Evolutionary conservation across 2,888 invertebrate species (phyloP).

Genomic region (Acanthosepion esculentum): DNA sequence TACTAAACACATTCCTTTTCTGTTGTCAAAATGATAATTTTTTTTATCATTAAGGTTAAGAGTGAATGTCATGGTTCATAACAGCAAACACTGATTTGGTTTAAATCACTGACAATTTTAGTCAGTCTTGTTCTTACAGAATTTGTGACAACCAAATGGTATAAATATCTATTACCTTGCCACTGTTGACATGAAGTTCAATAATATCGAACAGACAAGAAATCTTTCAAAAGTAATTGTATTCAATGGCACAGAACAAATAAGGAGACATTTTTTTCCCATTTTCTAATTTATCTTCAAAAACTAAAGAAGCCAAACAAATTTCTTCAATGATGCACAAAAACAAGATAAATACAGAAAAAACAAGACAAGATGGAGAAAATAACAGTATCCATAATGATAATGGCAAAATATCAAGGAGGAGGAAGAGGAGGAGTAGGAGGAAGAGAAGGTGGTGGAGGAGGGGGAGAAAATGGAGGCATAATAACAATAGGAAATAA

Average conservation of each 20-base stretch:
- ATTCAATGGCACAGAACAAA: constrained; percentile 3
- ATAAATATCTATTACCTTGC: neutral
- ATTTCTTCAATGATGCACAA: neutral
- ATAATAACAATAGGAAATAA: no score
- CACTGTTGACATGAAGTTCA: neutral
- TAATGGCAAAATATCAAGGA: neutral
- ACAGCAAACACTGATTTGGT: neutral
- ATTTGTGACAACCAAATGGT: neutral
- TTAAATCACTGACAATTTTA: neutral
- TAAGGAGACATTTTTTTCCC: neutral
- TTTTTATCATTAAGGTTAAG: no score
- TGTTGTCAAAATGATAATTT: no score
- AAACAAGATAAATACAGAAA: neutral
- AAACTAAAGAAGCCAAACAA: neutral
- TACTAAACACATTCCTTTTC: no score
- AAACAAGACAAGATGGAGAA: neutral
- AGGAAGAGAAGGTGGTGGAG: neutral
- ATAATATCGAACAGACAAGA: neutral
- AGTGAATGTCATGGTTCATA: no score
- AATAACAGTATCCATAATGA: neutral
- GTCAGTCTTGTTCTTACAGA: neutral
- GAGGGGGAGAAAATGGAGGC: no score
- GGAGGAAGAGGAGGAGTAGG: neutral
- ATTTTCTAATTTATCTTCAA: constrained; percentile 33
- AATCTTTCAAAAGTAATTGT: neutral